These are phyloP conservation scores for Manduca sexta DNA, from an alignment of 1,140 invertebrate genomes.

Conservation along the genomic window DNA sequence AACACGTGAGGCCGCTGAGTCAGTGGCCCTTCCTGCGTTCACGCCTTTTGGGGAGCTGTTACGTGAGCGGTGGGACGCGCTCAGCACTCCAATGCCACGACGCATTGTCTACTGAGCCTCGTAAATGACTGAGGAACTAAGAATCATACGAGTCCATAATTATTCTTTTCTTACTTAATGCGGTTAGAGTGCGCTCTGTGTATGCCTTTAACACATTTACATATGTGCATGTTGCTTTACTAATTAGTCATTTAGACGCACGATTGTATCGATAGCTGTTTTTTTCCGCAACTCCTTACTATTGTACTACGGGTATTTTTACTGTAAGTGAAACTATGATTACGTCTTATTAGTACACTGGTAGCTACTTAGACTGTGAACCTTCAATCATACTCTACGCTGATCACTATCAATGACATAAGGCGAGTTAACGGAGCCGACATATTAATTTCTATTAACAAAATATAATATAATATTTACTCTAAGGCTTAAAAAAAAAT, in stretches of 20 bases:
- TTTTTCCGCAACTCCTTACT: too few species aligned
- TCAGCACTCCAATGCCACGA: conserved; percentile 39
- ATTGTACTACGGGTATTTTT: too few species aligned
- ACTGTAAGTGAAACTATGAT: too few species aligned
- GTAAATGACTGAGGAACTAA: conserved; percentile 1
- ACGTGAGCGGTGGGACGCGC: conserved; percentile 46
- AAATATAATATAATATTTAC: too few species aligned
- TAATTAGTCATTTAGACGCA: neutral
- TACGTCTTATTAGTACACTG: too few species aligned
- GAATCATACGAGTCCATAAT: neutral
- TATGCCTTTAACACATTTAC: too few species aligned
- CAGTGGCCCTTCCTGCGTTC: conserved; percentile 50
- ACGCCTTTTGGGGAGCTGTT: conserved; percentile 47
- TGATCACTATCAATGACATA: too few species aligned
- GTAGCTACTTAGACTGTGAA: too few species aligned
- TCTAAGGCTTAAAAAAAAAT: too few species aligned
- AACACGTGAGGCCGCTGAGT: conserved; percentile 48
- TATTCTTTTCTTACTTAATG: neutral
- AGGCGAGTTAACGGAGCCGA: too few species aligned
- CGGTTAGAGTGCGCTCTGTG: neutral
- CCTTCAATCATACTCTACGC: too few species aligned
- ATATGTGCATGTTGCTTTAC: neutral
- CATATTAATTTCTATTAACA: too few species aligned
- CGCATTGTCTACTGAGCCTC: conserved; percentile 27
- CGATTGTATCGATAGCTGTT: neutral